phyloP scores from a whole-genome alignment of 2,888 invertebrate genomes.

The Leucophenga montana region DNA sequence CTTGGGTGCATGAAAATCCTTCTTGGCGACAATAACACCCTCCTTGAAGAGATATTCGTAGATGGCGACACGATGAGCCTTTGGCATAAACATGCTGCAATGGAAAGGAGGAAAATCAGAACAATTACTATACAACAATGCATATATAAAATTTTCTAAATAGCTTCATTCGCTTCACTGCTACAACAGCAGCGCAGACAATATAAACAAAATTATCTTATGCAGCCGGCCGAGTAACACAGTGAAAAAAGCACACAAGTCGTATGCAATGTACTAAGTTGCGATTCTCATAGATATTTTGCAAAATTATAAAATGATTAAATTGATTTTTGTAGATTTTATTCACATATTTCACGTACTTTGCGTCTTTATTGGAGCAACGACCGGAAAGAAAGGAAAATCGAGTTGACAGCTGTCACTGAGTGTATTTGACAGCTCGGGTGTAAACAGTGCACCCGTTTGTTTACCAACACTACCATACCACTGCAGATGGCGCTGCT shows the following conservation, averaged over 20 bases:
- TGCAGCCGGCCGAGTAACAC: slow-evolving; percentile 30
- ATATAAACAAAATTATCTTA: slow-evolving; percentile 30
- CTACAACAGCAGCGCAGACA: slow-evolving; percentile 7
- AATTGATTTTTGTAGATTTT: slow-evolving; percentile 62
- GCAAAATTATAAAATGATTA: slow-evolving; percentile 43
- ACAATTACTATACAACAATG: too few relatives aligned
- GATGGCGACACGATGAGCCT: slow-evolving; percentile 95
- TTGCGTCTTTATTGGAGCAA: slow-evolving; percentile 69
- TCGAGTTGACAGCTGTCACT: slow-evolving; percentile 55
- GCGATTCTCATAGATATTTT: slow-evolving; percentile 37
- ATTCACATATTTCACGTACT: slow-evolving; percentile 66
- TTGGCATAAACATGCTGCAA: slow-evolving; percentile 99
- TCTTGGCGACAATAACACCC: slow-evolving; percentile 99
- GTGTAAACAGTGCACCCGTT: neutral
- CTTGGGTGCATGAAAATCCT: slow-evolving; percentile 97
- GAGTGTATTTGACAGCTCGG: neutral
- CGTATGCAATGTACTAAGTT: slow-evolving; percentile 24
- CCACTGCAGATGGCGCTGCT: too few relatives aligned
- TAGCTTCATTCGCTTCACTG: neutral
- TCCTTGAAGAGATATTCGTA: slow-evolving; percentile 99
- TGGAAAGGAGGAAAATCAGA: slow-evolving; percentile 41
- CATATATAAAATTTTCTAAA: slow-evolving; percentile 43
- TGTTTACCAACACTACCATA: neutral
- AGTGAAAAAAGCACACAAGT: slow-evolving; percentile 14
- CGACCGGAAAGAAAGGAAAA: slow-evolving; percentile 73